These are phyloP conservation scores for Tipula vernalis DNA, from an alignment of 2,888 invertebrate genomes.

Conservation along the genomic window DNA sequence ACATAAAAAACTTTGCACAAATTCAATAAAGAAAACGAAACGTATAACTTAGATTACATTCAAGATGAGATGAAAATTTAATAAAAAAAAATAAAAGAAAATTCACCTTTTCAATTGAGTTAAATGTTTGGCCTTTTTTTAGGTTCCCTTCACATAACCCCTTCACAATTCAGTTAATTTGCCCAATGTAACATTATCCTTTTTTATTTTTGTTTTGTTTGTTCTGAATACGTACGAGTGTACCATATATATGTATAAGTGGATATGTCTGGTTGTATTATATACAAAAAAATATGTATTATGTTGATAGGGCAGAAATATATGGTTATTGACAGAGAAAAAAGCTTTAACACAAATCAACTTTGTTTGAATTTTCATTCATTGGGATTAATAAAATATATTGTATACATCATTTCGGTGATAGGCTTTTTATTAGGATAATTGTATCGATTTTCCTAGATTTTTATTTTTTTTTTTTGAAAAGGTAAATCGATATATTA, in stretches of 20 bases:
- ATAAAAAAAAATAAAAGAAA: not conserved
- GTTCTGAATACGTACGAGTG: not conserved
- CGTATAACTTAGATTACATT: not conserved
- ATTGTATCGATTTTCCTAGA: not conserved
- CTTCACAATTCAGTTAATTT: not conserved
- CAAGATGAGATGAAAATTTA: not conserved
- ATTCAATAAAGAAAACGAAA: not conserved
- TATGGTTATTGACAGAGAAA: not conserved
- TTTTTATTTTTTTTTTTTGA: not conserved
- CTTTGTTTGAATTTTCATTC: not conserved
- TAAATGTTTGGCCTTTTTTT: not conserved
- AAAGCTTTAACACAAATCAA: not conserved
- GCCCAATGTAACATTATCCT: not conserved
- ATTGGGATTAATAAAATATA: not conserved
- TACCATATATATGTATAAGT: not conserved
- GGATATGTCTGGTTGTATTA: not conserved
- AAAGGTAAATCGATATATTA: not conserved
- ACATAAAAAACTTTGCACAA: not conserved
- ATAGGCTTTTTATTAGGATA: not conserved
- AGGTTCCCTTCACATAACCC: not conserved
- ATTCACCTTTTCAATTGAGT: not conserved
- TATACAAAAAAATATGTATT: not conserved
- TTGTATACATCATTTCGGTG: not conserved
- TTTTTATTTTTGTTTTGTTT: not conserved
- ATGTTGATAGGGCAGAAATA: not conserved